Evolutionary conservation across 2,797 vertebrate species (phyloP).

Genomic region (Gobionotothen gibberifrons): DNA sequence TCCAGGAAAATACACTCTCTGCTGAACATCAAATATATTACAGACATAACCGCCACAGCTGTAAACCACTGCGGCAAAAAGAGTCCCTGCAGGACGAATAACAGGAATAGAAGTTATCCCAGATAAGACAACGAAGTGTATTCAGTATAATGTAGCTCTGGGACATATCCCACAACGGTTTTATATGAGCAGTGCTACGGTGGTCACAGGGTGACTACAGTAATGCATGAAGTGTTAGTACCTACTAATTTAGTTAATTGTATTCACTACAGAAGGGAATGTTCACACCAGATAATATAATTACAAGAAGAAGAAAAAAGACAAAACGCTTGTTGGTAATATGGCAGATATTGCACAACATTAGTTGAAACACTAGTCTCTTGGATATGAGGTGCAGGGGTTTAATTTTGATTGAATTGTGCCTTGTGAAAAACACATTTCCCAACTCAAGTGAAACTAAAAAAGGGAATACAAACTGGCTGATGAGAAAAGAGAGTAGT

Average conservation of each 20-base stretch:
- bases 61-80: conserved; percentile 45
- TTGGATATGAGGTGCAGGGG: conserved; percentile 6
- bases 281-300: conserved; percentile 55
- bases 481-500: conserved; percentile 25
- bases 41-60: conserved; percentile 56
- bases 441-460: neutral
- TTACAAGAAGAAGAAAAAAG: conserved; percentile 1
- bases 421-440: neutral
- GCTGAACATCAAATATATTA: conserved; percentile 57
- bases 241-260: conserved; percentile 51
- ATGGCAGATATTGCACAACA: neutral
- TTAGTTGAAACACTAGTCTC: too few relatives aligned
- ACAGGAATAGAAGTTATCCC: conserved; percentile 57
- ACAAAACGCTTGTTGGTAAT: neutral
- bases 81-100: conserved; percentile 57
- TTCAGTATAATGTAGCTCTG: conserved; percentile 38
- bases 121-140: conserved; percentile 46
- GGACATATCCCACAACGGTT: conserved; percentile 47
- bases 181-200: conserved; percentile 54
- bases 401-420: neutral
- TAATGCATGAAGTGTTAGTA: conserved; percentile 82
- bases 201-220: conserved; percentile 70
- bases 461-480: neutral
- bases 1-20: conserved; percentile 60
- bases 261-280: conserved; percentile 63